A percentile compares a stretch with the other conserved stretches of the same genome.
Evolutionary conservation across 2,888 invertebrate species (phyloP).

Genomic region (Agrochola macilenta): DNA sequence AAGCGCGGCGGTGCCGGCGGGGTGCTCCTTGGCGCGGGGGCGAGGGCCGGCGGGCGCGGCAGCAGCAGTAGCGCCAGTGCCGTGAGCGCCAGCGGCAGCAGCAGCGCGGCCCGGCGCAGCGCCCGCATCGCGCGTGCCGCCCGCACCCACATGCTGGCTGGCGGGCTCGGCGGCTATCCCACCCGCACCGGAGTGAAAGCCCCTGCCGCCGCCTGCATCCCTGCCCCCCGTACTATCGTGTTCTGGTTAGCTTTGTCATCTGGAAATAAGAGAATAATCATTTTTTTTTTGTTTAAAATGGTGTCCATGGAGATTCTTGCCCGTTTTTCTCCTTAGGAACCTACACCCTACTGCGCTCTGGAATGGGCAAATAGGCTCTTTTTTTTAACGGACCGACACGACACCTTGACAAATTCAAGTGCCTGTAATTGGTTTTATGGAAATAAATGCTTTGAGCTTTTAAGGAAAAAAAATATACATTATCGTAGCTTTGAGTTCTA

Average conservation of each 20-base stretch:
- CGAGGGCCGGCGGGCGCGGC: constrained; percentile 82
- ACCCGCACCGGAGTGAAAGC: constrained; percentile 47
- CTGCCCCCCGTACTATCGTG: constrained; percentile 55
- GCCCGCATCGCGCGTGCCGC: constrained; percentile 83
- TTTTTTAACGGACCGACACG: not conserved
- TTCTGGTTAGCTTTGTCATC: constrained; percentile 53
- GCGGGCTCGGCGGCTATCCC: constrained; percentile 55
- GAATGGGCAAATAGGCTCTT: not conserved
- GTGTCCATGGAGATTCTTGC: not conserved
- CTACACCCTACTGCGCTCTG: not conserved
- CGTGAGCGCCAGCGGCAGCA: constrained; percentile 88
- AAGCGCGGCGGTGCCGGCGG: constrained; percentile 69
- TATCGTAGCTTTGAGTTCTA: not conserved
- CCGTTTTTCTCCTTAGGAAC: not conserved
- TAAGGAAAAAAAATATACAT: not conserved
- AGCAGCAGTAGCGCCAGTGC: constrained; percentile 89
- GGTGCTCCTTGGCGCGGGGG: constrained; percentile 70
- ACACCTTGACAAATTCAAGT: too few relatives aligned
- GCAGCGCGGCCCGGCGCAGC: constrained; percentile 86
- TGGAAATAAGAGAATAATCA: constrained; percentile 27
- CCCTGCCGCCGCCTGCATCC: constrained; percentile 61
- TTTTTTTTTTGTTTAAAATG: not conserved
- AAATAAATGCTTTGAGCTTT: not conserved
- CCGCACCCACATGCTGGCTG: constrained; percentile 82
- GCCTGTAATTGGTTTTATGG: not conserved